phyloP scores from a whole-genome alignment of 2,113 vertebrate genomes.

The Spheniscus mendiculus region DNA sequence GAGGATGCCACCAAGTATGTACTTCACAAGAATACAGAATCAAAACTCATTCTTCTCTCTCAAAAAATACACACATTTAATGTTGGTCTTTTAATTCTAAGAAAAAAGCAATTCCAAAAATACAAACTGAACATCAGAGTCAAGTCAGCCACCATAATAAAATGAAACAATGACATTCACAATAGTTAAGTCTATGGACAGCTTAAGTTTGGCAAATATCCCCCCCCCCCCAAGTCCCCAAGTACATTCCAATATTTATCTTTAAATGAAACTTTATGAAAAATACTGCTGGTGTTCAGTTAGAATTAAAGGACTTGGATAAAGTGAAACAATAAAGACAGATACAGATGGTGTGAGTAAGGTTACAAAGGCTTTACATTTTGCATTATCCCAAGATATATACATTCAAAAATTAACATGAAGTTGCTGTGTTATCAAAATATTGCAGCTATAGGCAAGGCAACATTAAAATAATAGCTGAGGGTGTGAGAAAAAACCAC shows the following conservation, averaged over 20 bases:
- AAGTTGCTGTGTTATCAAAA: conserved; percentile 79
- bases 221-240: not conserved
- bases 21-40: conserved; percentile 72
- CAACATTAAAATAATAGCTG: conserved; percentile 84
- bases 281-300: conserved; percentile 85
- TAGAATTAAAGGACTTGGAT: conserved; percentile 77
- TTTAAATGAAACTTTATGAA: conserved; percentile 65
- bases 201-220: conserved; percentile 66
- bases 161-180: conserved; percentile 78
- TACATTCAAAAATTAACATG: conserved; percentile 82
- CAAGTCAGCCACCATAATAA: conserved; percentile 76
- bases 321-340: conserved; percentile 71
- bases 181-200: conserved; percentile 75
- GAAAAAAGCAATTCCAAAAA: conserved; percentile 81
- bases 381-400: conserved; percentile 80
- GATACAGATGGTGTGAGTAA: conserved; percentile 69
- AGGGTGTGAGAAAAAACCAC: conserved; percentile 49
- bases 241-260: conserved; percentile 63
- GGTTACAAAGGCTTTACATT: conserved; percentile 78
- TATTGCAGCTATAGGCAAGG: conserved; percentile 83
- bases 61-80: conserved; percentile 84
- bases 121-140: conserved; percentile 85
- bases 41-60: conserved; percentile 78
- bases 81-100: conserved; percentile 82
- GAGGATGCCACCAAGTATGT: conserved; percentile 13